Percentiles rank a stretch among this genome's conserved stretches.
phyloP scores from a whole-genome alignment of 2,888 invertebrate species.

The Dryadula phaetusa region DNA sequence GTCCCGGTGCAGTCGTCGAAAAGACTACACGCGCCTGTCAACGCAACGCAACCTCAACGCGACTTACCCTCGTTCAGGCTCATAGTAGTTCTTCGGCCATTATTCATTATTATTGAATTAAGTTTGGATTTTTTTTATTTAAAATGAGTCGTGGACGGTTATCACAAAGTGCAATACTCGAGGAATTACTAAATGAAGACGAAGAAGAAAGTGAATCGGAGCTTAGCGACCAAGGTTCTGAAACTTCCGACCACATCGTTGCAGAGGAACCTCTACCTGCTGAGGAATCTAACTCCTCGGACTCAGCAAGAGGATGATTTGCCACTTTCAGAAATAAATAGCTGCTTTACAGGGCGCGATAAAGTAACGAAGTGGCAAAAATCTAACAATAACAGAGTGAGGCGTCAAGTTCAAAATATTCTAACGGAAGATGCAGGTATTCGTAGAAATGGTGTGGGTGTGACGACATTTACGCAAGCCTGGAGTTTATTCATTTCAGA shows the following conservation, averaged over 20 bases:
- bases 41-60: no score
- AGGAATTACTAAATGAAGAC: no score
- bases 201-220: no score
- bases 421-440: slow-evolving; percentile 47
- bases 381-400: slow-evolving; percentile 47
- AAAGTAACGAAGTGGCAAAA: slow-evolving; percentile 49
- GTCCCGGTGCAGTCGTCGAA: no score
- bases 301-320: slow-evolving; percentile 45
- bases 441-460: slow-evolving; percentile 47
- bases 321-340: slow-evolving; percentile 43
- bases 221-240: no score
- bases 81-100: no score
- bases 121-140: no score
- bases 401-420: slow-evolving; percentile 48
- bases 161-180: no score
- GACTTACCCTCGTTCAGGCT: no score
- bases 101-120: no score
- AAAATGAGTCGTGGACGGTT: no score
- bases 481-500: slow-evolving; percentile 50
- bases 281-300: slow-evolving; percentile 46
- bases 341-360: slow-evolving; percentile 44
- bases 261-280: slow-evolving; percentile 9
- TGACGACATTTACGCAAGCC: slow-evolving; percentile 47
- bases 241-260: not conserved
- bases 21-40: no score